Base-by-base conservation (phyloP, 2,888 invertebrate species). In the Diarsia brunnea region DNA sequence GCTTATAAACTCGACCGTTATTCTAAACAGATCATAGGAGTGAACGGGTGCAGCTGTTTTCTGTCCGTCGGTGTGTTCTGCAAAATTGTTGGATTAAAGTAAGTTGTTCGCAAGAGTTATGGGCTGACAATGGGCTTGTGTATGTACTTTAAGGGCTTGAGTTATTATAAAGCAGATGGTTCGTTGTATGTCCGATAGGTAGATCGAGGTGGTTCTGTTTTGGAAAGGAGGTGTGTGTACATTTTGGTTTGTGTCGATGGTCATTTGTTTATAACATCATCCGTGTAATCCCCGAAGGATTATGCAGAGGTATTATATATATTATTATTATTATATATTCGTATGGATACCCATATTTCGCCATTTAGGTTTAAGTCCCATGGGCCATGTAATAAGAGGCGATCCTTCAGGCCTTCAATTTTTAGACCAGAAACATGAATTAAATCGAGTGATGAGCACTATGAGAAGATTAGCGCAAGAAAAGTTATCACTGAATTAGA, bases 11-110 rank as follows among this genome's bases (percentile, higher is more conserved):
- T 89, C 76, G 80, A 66, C 80, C 74, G 74, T 51, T 83, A 81
- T 81, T 75, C 79, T 87, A 90, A 90, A 90, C 86, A 87, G 87
- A 84, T 84, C 87, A 88, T 78, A 71, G 75, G 76, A 79, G 72
- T 78, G 63, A 75, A 79, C 78, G 84, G 84, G 84, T 84, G 86
- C n/a, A n/a, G n/a, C 94, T 94, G 94, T 82, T 91, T 93, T 90
- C 86, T 90, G 90, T 94, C 94, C 77, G 89, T 94, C 90, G 69
- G 83, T 90, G 82, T 81, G 88, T 78, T 84, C 87, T 88, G 88
- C 88, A 81, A 88, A 86, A 86, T 82, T 72, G 79, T 76, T 76
- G 71, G 72, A 76, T 31, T 73, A 60, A 61, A 65, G 73, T 78
- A 72, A 78, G 74, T 27, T 82, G 79, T 84, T 80, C 27, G n/a